phyloP scores from a whole-genome alignment of 1,140 invertebrate species.

The Adelges cooleyi region DNA sequence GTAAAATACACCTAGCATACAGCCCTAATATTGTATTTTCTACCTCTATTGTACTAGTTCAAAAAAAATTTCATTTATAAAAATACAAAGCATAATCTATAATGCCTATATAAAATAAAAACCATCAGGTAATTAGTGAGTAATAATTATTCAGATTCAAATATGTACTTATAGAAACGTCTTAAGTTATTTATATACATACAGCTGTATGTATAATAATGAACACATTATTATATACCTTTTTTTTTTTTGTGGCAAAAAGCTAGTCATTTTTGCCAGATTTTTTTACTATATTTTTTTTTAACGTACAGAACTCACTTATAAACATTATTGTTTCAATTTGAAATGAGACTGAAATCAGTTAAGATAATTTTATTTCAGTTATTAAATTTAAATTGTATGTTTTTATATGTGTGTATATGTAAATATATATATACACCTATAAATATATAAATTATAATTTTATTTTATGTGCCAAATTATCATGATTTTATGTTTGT shows the following conservation, averaged over 20 bases:
- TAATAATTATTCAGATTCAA: slow-evolving; percentile 3
- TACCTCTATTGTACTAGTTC: slow-evolving; percentile 8
- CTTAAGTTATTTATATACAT: slow-evolving; percentile 11
- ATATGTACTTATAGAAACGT: slow-evolving; percentile 14
- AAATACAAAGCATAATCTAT: not conserved
- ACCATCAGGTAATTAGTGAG: not conserved
- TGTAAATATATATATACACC: not conserved
- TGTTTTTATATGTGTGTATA: not conserved
- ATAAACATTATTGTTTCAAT: slow-evolving; percentile 26
- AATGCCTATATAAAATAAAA: no score
- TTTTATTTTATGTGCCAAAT: slow-evolving; percentile 26
- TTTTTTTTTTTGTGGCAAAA: slow-evolving; percentile 23
- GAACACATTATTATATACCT: not conserved
- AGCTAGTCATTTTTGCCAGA: slow-evolving; percentile 28
- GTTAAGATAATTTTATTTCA: slow-evolving; percentile 26
- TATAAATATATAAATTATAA: not conserved
- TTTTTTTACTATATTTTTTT: slow-evolving; percentile 16
- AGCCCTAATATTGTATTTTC: slow-evolving; percentile 13
- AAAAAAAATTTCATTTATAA: not conserved
- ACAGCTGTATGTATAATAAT: no score
- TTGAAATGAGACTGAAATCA: slow-evolving; percentile 25
- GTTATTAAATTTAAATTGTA: slow-evolving; percentile 5
- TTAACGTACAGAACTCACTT: slow-evolving; percentile 20
- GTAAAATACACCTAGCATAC: not conserved
- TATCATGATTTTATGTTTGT: slow-evolving; percentile 11